Conservation (phyloP, 1,140 invertebrate species). For the Drosophila rufa region DNA sequence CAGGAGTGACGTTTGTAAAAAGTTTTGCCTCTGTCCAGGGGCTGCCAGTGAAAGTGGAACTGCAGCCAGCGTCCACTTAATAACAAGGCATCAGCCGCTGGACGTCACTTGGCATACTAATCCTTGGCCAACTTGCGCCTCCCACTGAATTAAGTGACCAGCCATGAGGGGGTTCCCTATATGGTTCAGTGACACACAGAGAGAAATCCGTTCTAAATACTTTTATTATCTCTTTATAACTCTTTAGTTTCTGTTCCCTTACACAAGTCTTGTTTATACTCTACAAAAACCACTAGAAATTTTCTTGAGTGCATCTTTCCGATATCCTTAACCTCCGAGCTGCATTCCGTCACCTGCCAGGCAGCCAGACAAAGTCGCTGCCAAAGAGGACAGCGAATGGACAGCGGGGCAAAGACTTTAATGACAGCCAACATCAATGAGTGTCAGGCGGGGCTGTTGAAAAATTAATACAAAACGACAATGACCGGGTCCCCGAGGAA, state of each 20-base stretch:
- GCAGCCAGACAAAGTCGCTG: constrained; percentile 30
- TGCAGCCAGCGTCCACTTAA: constrained; percentile 57
- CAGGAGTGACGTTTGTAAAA: constrained; percentile 65
- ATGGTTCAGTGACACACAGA: background rate
- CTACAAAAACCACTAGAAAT: background rate
- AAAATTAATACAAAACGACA: constrained; percentile 72
- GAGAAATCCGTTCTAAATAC: background rate
- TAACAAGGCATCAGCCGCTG: constrained; percentile 70
- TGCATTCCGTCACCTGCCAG: constrained; percentile 26
- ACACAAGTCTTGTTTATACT: background rate
- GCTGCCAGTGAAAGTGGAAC: constrained; percentile 31
- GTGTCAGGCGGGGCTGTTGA: constrained; percentile 60
- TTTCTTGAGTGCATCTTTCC: constrained; percentile 9
- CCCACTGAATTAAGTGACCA: constrained; percentile 51
- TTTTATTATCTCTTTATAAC: too few species aligned
- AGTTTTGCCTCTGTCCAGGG: constrained; percentile 65
- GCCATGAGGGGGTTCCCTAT: constrained; percentile 15
- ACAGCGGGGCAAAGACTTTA: constrained; percentile 49
- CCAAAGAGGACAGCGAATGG: constrained; percentile 53
- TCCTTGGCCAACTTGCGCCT: constrained; percentile 48
- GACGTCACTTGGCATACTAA: constrained; percentile 74
- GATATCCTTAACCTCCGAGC: constrained; percentile 25
- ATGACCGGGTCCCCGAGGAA: constrained; percentile 16
- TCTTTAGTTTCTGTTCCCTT: too few species aligned
- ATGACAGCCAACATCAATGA: constrained; percentile 74